Percentiles rank a stretch among this genome's conserved stretches.
These are phyloP conservation scores for Oncorhynchus tshawytscha DNA, from an alignment of 2,113 vertebrate genomes.

Conservation along the genomic window DNA sequence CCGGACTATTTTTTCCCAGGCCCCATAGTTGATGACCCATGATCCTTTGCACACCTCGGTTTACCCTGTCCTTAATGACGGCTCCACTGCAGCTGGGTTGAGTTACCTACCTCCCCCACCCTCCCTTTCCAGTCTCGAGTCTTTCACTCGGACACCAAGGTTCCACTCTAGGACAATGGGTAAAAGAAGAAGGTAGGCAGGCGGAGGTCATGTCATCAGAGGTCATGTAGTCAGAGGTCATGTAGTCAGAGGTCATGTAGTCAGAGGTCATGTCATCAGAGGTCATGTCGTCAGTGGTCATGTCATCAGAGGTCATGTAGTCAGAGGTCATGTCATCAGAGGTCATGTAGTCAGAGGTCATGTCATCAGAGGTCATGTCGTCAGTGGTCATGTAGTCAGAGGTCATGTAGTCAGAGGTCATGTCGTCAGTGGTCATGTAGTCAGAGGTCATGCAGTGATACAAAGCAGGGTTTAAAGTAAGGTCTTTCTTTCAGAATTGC, in stretches of 20 bases:
- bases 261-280: too few species aligned
- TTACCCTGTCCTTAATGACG: constrained; percentile 48
- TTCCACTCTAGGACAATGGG: too few species aligned
- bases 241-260: too few species aligned
- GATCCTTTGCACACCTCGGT: constrained; percentile 34
- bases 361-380: not conserved
- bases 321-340: not conserved
- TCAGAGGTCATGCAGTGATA: not conserved
- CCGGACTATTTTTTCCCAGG: constrained; percentile 49
- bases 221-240: too few species aligned
- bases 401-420: too few species aligned
- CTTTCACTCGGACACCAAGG: not conserved
- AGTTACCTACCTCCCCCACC: constrained; percentile 48
- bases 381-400: too few species aligned
- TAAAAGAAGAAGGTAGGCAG: too few species aligned
- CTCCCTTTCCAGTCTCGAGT: constrained; percentile 1
- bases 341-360: too few species aligned
- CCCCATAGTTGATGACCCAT: constrained; percentile 33
- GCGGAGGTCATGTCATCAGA: too few species aligned
- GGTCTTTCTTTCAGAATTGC: too few species aligned
- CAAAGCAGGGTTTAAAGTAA: not conserved
- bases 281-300: too few species aligned
- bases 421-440: too few species aligned
- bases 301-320: not conserved
- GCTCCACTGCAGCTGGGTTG: constrained; percentile 52